Conservation (phyloP, 1,140 invertebrate genomes). For the Hylyphantes graminicola region DNA sequence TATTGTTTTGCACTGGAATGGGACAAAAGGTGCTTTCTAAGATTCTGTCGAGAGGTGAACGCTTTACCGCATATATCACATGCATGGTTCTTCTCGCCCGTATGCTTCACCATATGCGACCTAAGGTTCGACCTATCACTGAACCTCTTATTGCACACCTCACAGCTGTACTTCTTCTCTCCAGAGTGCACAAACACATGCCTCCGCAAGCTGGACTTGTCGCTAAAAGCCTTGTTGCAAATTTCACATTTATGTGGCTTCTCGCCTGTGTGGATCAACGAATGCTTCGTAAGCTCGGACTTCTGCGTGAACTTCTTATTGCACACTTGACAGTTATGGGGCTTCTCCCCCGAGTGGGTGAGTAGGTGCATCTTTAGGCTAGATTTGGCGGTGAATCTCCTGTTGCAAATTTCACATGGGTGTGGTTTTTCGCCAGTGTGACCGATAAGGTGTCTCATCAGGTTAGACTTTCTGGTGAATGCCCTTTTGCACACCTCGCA, state of each 20-base stretch:
- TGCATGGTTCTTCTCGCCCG: conserved; percentile 3
- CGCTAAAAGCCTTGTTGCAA: not conserved
- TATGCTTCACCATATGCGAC: not conserved
- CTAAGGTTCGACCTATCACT: not conserved
- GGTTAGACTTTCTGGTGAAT: not conserved
- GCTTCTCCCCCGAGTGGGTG: not conserved
- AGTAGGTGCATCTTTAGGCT: not conserved
- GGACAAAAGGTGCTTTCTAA: not conserved
- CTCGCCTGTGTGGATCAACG: not conserved
- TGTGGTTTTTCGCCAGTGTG: not conserved
- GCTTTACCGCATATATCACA: conserved; percentile 3
- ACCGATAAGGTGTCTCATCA: not conserved
- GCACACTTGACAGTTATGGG: not conserved
- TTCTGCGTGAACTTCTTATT: not conserved
- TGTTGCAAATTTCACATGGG: not conserved
- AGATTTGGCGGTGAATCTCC: not conserved
- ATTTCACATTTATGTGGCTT: not conserved
- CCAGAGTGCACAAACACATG: not conserved
- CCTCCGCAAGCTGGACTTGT: not conserved
- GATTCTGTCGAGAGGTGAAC: not conserved
- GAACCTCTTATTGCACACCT: not conserved
- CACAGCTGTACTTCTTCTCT: not conserved
- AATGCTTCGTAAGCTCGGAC: not conserved
- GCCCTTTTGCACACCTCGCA: not conserved
- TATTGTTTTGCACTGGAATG: not conserved